Conservation (phyloP, 2,797 vertebrate genomes). For the Anguilla marmorata region DNA sequence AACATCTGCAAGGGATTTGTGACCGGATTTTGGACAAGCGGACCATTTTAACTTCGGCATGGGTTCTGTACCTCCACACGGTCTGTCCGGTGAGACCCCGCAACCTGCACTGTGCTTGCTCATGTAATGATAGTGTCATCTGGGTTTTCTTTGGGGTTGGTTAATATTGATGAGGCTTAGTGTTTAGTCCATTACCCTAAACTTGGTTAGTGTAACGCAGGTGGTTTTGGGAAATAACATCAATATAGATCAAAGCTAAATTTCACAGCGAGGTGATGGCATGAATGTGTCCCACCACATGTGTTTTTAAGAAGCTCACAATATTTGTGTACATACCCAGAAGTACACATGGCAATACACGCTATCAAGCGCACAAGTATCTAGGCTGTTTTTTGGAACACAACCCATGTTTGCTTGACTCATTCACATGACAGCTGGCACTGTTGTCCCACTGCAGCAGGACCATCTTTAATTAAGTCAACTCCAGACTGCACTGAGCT, state of each 20-base stretch:
- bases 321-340: neutral
- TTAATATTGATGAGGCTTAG: neutral
- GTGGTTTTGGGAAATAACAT: neutral
- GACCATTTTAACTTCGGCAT: neutral
- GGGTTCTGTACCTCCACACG: neutral
- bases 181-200: neutral
- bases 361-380: no score
- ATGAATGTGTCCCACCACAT: neutral
- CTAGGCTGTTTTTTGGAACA: neutral
- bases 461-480: constrained; percentile 22
- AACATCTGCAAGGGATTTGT: neutral
- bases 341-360: neutral
- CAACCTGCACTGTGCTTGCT: no score
- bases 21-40: neutral
- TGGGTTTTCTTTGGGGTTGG: neutral
- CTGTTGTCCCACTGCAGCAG: neutral
- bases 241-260: neutral
- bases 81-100: no score
- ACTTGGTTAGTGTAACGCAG: neutral
- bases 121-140: no score
- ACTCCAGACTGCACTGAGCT: neutral
- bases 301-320: neutral
- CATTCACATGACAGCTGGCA: neutral
- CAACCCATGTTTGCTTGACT: neutral
- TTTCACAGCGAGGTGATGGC: neutral